phyloP scores from a whole-genome alignment of 1,140 invertebrate species.

The Macrostomum lignano region DNA sequence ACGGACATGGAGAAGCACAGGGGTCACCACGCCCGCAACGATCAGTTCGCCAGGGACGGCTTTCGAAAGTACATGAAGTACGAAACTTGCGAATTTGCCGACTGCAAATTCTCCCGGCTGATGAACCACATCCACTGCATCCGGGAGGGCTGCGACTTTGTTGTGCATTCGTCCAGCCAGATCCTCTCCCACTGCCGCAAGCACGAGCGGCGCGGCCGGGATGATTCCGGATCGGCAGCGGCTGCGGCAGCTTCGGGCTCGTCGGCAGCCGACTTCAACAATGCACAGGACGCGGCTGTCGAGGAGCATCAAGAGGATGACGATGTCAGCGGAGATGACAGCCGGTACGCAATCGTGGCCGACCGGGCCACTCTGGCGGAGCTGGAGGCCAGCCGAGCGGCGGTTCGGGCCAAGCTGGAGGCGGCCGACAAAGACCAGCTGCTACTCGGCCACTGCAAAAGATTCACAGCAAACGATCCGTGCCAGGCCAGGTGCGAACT shows the following conservation, averaged over 20 bases:
- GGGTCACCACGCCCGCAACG: conserved; percentile 86
- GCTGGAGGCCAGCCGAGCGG: neutral
- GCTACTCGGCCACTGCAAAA: conserved; percentile 11
- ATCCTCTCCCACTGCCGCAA: conserved; percentile 88
- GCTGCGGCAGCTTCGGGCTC: neutral
- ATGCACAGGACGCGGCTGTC: neutral
- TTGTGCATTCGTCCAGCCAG: conserved; percentile 73
- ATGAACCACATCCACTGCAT: conserved; percentile 97
- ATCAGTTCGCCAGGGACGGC: conserved; percentile 66
- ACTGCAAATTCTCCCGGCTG: conserved; percentile 63
- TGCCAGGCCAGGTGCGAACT: conserved; percentile 38
- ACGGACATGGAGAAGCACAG: conserved; percentile 99
- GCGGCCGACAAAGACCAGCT: no score
- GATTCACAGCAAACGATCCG: conserved; percentile 31
- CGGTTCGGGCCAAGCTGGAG: no score
- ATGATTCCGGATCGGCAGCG: neutral
- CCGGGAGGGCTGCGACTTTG: conserved; percentile 56
- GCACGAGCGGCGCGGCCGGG: conserved; percentile 53
- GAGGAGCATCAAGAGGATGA: neutral
- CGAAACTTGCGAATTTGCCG: conserved; percentile 59
- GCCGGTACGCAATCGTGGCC: neutral
- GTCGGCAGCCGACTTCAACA: neutral
- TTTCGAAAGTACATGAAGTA: conserved; percentile 98
- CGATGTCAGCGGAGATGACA: neutral
- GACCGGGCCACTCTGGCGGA: neutral